A percentile compares a stretch with the other conserved stretches of the same genome.
phyloP scores from a whole-genome alignment of 2,113 vertebrate genomes.

The Microcebus murinus region DNA sequence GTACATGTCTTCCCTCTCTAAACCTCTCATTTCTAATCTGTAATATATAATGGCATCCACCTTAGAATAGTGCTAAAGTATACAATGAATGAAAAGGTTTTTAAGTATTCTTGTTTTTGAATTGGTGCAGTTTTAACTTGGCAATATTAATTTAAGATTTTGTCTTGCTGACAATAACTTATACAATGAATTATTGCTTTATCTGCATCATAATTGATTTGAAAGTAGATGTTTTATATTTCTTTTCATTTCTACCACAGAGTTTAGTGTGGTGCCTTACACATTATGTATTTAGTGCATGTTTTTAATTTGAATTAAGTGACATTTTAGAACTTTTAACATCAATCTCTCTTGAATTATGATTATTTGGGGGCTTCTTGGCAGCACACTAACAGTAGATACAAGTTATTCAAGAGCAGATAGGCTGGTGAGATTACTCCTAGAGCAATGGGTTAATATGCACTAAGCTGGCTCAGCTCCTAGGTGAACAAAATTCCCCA shows the following conservation, averaged over 20 bases:
- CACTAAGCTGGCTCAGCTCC: neutral
- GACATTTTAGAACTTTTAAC: neutral
- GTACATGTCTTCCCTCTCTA: neutral
- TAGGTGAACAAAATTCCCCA: neutral
- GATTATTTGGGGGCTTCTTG: neutral
- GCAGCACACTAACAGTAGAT: neutral
- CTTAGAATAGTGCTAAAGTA: neutral
- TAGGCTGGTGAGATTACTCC: neutral
- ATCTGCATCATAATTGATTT: constrained; percentile 18
- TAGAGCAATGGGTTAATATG: neutral
- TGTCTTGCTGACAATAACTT: neutral
- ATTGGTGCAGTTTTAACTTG: neutral
- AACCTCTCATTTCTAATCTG: neutral
- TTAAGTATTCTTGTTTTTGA: neutral
- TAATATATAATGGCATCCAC: neutral
- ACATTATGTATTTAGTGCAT: neutral
- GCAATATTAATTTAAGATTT: neutral
- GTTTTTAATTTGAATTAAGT: constrained; percentile 36
- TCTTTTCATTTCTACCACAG: neutral
- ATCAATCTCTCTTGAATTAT: constrained; percentile 6
- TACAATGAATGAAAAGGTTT: neutral
- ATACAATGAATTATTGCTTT: neutral
- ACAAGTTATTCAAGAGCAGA: neutral
- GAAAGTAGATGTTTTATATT: neutral
- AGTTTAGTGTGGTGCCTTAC: neutral